Base-by-base conservation (phyloP, 2,797 vertebrate genomes). In the Spondyliosoma cantharus region DNA sequence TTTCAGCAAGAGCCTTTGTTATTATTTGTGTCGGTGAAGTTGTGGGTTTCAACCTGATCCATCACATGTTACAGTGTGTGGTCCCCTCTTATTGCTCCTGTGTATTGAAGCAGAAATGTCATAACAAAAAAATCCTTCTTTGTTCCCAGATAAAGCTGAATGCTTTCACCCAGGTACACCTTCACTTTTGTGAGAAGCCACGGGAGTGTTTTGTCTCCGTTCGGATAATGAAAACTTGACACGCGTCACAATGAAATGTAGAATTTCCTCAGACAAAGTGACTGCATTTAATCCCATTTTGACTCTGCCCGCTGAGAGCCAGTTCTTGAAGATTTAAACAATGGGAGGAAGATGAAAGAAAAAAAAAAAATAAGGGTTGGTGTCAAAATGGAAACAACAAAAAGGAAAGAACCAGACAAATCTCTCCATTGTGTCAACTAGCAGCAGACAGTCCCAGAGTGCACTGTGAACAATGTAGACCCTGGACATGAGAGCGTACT, bases 141-240 rank as follows among this genome's bases (percentile, higher is more conserved):
- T 50, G 46, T 60, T 57, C 61, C 13, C 29, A 68, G 54, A 52
- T 50, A 22, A 43, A 74, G 22, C 42, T 49, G 50, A 19, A 19
- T 29, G 25, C 57, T 68, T 53, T 63, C 3, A 63, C 42, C 52
- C 61, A 74, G 74, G 54, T 62, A 48, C 19, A 22, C 12, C 2
- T 70, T 54, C 0, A 52, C 53, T 4, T 68, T 25, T 32, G 22
- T 7, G 22, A 53, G 46, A 25, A 81, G 27, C 42, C 46, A 19
- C 62, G 2, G 13, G 37, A 64, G 68, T 14, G 57, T 54, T 71
- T 62, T 63, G 75, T 68, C 54, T 58, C 22, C 13, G 45, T 58
- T 77, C 71, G 72, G 52, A 82, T 32, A 75, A 63, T 85, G 62
- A 81, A 81, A 85, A 81, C 49, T 46, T 78, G 53, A 74, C 80